Conservation (phyloP, 1,140 invertebrate genomes). For the Sitodiplosis mosellana region DNA sequence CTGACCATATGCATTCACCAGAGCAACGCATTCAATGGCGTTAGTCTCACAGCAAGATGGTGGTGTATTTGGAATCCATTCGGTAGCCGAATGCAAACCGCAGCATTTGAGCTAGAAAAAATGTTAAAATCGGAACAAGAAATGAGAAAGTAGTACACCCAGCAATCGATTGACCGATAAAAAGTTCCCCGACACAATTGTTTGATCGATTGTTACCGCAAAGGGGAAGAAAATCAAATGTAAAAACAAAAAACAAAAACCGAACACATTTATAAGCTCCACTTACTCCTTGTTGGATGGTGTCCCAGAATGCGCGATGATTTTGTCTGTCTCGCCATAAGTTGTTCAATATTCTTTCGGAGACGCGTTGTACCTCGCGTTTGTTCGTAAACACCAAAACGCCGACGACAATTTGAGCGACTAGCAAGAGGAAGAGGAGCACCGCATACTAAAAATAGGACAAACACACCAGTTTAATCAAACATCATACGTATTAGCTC, state of each 20-base stretch:
- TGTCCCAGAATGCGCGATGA: constrained; percentile 6
- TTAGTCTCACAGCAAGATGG: constrained; percentile 23
- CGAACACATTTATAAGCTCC: constrained; percentile 26
- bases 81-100: constrained; percentile 28
- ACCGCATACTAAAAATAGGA: constrained; percentile 37
- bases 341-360: constrained; percentile 27
- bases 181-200: no score
- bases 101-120: constrained; percentile 40
- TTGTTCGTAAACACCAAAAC: constrained; percentile 35
- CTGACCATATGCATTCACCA: no score
- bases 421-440: constrained; percentile 39
- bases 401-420: constrained; percentile 40
- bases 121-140: constrained; percentile 1
- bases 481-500: not conserved
- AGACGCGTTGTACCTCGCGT: constrained; percentile 25
- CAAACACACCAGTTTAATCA: not conserved
- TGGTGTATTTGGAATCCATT: constrained; percentile 25
- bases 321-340: constrained; percentile 8
- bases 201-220: no score
- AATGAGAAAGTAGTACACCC: not conserved
- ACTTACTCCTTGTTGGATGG: constrained; percentile 27
- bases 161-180: not conserved
- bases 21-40: no score
- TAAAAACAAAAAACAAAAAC: not conserved
- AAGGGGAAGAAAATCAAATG: not conserved